A percentile compares a stretch with the other conserved stretches of the same genome.
These are phyloP conservation scores for Odobenus rosmarus DNA, from an alignment of 2,113 vertebrate species.

Conservation along the genomic window DNA sequence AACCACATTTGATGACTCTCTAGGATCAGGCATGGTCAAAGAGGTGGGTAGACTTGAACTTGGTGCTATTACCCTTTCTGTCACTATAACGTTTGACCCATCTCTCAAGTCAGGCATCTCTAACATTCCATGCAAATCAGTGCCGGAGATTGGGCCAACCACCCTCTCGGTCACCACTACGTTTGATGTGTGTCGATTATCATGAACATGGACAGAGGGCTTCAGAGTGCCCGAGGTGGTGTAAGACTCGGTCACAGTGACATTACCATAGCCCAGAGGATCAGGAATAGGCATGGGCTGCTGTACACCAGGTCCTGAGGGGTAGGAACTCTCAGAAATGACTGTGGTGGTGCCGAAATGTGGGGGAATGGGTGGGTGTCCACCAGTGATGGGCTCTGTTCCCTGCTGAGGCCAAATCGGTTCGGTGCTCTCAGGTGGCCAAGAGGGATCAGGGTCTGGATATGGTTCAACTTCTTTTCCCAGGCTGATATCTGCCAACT, in stretches of 20 bases:
- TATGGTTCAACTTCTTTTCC: slow-evolving; percentile 86
- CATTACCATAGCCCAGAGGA: slow-evolving; percentile 85
- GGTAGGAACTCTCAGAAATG: slow-evolving; percentile 79
- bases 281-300: slow-evolving; percentile 80
- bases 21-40: slow-evolving; percentile 85
- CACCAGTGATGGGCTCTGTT: slow-evolving; percentile 73
- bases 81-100: slow-evolving; percentile 88
- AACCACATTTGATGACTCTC: slow-evolving; percentile 87
- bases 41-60: slow-evolving; percentile 83
- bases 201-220: slow-evolving; percentile 79
- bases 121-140: slow-evolving; percentile 84
- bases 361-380: slow-evolving; percentile 78
- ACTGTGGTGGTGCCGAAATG: slow-evolving; percentile 65
- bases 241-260: slow-evolving; percentile 88
- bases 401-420: slow-evolving; percentile 73
- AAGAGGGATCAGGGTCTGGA: slow-evolving; percentile 78
- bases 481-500: slow-evolving; percentile 92
- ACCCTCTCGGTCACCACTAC: slow-evolving; percentile 89
- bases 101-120: slow-evolving; percentile 86
- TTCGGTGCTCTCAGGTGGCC: slow-evolving; percentile 75
- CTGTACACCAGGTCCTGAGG: slow-evolving; percentile 84
- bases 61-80: slow-evolving; percentile 87
- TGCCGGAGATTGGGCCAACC: slow-evolving; percentile 82
- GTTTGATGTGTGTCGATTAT: slow-evolving; percentile 83
- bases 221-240: slow-evolving; percentile 80